These are phyloP conservation scores for Pseudonaja textilis DNA, from an alignment of 2,113 vertebrate genomes.

Conservation along the genomic window DNA sequence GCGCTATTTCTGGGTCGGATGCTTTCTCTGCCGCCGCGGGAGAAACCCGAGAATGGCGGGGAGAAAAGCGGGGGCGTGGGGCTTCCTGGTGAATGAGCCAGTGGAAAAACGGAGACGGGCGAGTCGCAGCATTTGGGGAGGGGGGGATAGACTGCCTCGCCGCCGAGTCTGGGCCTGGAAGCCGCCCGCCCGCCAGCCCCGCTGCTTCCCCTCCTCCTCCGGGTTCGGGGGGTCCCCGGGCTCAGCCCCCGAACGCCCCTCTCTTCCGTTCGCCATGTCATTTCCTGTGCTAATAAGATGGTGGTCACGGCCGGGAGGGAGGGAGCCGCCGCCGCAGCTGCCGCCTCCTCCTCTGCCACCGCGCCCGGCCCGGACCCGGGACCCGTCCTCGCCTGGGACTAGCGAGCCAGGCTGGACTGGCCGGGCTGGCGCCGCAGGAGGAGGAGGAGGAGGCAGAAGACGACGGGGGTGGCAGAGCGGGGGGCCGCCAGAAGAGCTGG, in stretches of 20 bases:
- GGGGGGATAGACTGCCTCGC: too few relatives aligned
- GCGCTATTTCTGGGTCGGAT: not conserved
- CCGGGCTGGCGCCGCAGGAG: constrained; percentile 33
- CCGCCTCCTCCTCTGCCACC: constrained; percentile 47
- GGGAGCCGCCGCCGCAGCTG: constrained; percentile 74
- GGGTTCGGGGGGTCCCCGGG: constrained; percentile 75
- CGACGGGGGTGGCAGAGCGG: constrained; percentile 34
- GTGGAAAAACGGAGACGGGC: constrained; percentile 13
- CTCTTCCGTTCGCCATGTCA: constrained; percentile 93
- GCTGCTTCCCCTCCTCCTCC: constrained; percentile 64
- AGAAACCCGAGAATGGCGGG: not conserved
- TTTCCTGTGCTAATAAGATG: constrained; percentile 96
- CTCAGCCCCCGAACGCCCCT: constrained; percentile 77
- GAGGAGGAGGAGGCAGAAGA: constrained; percentile 11
- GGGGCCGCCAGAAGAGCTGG: constrained; percentile 25
- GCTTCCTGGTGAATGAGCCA: not conserved
- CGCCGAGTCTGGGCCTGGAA: not conserved
- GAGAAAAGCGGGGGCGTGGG: not conserved
- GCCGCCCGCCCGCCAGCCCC: constrained; percentile 20
- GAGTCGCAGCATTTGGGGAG: not conserved
- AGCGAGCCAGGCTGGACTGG: constrained; percentile 66
- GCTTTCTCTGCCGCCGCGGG: not conserved
- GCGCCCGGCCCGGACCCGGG: constrained; percentile 69
- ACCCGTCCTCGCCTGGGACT: constrained; percentile 74
- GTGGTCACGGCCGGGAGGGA: constrained; percentile 86